Base-by-base conservation (phyloP, 2,797 vertebrate genomes). In the Aldrovandia affinis region DNA sequence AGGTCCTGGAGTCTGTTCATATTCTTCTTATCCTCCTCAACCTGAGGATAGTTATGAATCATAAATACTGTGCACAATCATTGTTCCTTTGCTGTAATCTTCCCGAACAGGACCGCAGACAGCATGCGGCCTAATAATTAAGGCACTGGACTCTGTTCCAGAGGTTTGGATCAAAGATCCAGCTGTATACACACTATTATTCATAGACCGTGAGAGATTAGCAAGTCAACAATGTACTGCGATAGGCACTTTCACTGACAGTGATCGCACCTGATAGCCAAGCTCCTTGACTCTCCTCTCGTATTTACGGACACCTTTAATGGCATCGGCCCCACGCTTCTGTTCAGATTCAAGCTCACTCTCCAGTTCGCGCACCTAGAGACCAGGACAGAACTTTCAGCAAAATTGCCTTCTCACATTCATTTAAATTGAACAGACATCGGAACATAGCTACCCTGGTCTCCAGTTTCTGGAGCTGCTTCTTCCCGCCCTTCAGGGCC, bases 1-100 rank as follows among this genome's bases (percentile, higher is more conserved):
- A 98, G 93, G 87, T 97, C 97, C 85, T 98, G 97, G 75, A 98
- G 96, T 83, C 97, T 95, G 55, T 86, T 88, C 18, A 97, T 85
- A 78, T 98, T 98, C 94, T 98, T 98, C 88, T 96, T 94, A 89
- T 99, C 97, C 92, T 99, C 97, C 78, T 99, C 97, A 52, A 94
- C 93, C 95, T 96, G 42, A 22, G 7, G 73, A 47, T 7, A n/a
- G 47, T 47, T 25, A 22, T 73, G 10, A 7, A 77, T 25, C 39
- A 77, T 77, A n/a, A 42, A 47, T 20, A 33, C 14, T 70, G 65
- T 15, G 18, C 42, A 77, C 44, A 25, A 39, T 36, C 9, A 33
- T 15, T 0, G 8, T 68, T 68, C 28, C 10, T 33, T 4, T 12
- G 28, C 10, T 15, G 9, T 8, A 6, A 10, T 9, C 33, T 68